A percentile compares a stretch with the other conserved stretches of the same genome.
These are phyloP conservation scores for Rhyzopertha dominica DNA, from an alignment of 1,140 invertebrate genomes.

Conservation along the genomic window DNA sequence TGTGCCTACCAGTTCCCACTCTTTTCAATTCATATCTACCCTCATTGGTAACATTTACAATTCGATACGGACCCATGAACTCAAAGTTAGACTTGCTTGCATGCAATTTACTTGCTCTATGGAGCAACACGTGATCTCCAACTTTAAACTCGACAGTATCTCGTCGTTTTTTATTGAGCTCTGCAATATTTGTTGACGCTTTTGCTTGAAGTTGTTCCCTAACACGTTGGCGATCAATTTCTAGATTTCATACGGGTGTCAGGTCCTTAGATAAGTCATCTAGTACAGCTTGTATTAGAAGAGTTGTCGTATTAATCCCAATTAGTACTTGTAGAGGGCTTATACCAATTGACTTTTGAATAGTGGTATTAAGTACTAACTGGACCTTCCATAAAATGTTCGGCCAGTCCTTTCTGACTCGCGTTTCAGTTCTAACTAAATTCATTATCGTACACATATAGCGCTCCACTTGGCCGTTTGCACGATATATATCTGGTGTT, in stretches of 20 bases:
- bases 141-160: constrained; percentile 7
- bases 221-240: constrained; percentile 10
- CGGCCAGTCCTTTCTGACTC: constrained; percentile 6
- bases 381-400: constrained; percentile 17
- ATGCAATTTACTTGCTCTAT: no score
- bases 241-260: constrained; percentile 8
- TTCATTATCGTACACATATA: constrained; percentile 32
- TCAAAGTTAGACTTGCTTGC: constrained; percentile 6
- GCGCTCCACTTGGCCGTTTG: constrained; percentile 37
- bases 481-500: constrained; percentile 26
- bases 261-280: constrained; percentile 9
- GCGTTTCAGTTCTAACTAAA: constrained; percentile 21
- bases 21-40: constrained; percentile 2
- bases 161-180: constrained; percentile 3
- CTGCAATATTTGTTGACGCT: not conserved
- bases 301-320: constrained; percentile 11
- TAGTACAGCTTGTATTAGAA: constrained; percentile 9
- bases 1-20: constrained; percentile 5
- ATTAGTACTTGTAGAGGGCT: constrained; percentile 10
- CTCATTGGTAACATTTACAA: not conserved
- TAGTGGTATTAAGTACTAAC: constrained; percentile 16
- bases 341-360: constrained; percentile 17
- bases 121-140: constrained; percentile 9
- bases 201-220: constrained; percentile 7
- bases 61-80: no score